These are phyloP conservation scores for Falco cherrug DNA, from an alignment of 2,797 vertebrate genomes.

Conservation along the genomic window DNA sequence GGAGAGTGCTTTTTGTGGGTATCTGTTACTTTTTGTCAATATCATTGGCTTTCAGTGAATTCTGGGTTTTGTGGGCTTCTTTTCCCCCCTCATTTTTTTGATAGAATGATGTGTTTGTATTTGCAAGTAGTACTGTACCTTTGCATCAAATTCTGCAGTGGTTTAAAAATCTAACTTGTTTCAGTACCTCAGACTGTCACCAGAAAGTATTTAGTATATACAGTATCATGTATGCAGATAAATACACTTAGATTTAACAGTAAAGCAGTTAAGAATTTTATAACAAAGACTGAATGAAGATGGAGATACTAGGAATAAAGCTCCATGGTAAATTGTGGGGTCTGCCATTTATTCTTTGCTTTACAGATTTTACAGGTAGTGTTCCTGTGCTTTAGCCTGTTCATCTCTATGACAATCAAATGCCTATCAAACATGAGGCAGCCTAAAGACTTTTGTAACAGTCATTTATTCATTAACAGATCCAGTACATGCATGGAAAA, in stretches of 20 bases:
- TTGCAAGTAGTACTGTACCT: neutral
- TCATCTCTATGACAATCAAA: neutral
- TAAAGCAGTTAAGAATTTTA: neutral
- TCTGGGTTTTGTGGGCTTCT: fast-evolving
- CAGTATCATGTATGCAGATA: neutral
- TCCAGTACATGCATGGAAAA: neutral
- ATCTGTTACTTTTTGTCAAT: neutral
- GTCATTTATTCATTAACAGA: neutral
- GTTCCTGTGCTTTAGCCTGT: neutral
- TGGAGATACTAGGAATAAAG: neutral
- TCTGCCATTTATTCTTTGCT: neutral
- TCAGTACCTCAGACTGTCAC: neutral
- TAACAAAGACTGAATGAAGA: neutral
- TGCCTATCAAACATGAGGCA: neutral
- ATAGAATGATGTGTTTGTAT: neutral
- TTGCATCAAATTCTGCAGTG: neutral
- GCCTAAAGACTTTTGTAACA: neutral
- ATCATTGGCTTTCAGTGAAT: neutral
- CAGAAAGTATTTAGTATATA: neutral
- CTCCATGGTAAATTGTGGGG: neutral
- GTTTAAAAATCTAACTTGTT: neutral
- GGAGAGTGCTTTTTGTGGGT: too few species aligned
- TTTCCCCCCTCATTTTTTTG: too few species aligned
- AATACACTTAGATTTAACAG: neutral
- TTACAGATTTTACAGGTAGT: neutral